Evolutionary conservation across 2,888 invertebrate species (phyloP), one percentile per base, ranked within the genome.

Genomic region (Synergus laeviventris): DNA sequence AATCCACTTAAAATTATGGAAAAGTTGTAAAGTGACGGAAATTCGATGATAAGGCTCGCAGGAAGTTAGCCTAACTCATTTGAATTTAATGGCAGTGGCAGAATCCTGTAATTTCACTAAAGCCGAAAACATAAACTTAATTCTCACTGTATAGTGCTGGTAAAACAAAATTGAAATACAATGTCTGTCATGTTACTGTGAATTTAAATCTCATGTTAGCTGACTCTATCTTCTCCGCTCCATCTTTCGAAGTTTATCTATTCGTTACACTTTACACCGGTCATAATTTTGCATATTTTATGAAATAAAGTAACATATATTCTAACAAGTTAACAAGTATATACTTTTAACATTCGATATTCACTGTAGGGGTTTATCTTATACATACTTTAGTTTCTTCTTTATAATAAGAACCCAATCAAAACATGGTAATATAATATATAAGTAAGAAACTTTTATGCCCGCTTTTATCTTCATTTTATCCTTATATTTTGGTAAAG

Each of bases 61-160:
- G 70, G 70, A 70, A 70, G 70, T 54, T 54, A 12, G n/a, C 49
- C 70, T 36, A 70, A 49, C 70, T 70, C 70, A 70, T 70, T 70
- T 70, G 36, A 70, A 70, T 70, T 70, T 70, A 70, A 54, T 70
- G 36, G 24, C 49, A 70, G 49, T 70, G 70, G 31, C 70, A 64
- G 59, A 59, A 59, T 21, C 59, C 59, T 59, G 24, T 59, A 24
- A 1, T 59, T 59, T 24, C 14, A 21, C 59, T 39, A 70, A 16
- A 49, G n/a, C 31, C 70, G 31, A 54, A 70, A 45, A 31, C 18
- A 70, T 45, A 31, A 49, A 70, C 7, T 70, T 49, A 11, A 70
- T 70, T 70, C 49, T n/a, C 49, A 4, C 45, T 21, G 49, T 2
- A 54, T 54, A 54, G 11, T 39, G 14, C 21, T 45, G 45, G 45